Conservation (phyloP, 2,113 vertebrate species). For the Jaculus jaculus region DNA sequence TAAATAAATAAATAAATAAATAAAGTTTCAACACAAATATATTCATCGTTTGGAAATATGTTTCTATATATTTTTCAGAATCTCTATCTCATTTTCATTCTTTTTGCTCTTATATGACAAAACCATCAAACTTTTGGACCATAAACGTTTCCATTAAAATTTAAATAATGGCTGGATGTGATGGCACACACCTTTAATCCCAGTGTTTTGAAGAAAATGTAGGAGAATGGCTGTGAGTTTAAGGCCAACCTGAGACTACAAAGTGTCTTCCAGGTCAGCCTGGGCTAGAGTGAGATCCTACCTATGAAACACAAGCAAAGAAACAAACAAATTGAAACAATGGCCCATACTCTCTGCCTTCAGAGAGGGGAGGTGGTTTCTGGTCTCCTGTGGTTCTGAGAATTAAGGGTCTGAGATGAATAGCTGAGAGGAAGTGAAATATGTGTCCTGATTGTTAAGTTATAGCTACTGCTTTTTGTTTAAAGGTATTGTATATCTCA, state of each 20-base stretch:
- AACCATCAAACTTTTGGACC: not conserved
- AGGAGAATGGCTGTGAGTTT: too few species aligned
- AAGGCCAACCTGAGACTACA: too few species aligned
- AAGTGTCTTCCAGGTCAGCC: too few species aligned
- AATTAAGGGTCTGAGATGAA: accelerated
- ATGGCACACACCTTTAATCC: too few species aligned
- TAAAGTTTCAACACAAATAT: too few species aligned
- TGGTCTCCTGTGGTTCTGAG: not conserved
- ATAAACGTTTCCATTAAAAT: not conserved
- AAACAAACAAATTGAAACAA: too few species aligned
- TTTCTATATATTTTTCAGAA: not conserved
- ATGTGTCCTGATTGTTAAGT: accelerated
- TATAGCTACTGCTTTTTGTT: not conserved
- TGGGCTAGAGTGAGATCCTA: too few species aligned
- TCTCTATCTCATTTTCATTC: not conserved
- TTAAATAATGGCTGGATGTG: too few species aligned
- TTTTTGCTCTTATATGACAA: not conserved
- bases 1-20: too few species aligned
- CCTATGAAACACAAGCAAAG: too few species aligned
- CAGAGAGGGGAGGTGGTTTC: not conserved
- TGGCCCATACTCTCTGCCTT: too few species aligned
- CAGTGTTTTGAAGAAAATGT: too few species aligned
- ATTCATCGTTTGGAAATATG: not conserved
- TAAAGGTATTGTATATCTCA: not conserved
- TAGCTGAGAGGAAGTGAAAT: accelerated